Evolutionary conservation across 1,140 invertebrate species (phyloP).

Genomic region (Zaprionus camerounensis): DNA sequence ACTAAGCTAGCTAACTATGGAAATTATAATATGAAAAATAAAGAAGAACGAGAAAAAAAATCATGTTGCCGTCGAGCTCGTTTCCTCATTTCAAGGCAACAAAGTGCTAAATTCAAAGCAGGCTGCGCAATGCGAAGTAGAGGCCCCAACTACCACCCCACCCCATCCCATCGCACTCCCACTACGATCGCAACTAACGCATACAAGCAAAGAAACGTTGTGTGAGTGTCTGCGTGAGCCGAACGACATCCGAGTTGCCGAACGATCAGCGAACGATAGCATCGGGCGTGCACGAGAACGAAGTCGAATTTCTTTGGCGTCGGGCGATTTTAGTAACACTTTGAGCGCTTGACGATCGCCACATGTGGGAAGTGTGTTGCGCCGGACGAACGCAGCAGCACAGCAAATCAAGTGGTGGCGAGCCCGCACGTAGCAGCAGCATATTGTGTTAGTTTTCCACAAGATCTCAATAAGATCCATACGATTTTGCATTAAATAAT

Average conservation of each 20-base stretch:
- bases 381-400: conserved; percentile 79
- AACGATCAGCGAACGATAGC: conserved; percentile 21
- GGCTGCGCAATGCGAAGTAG: conserved; percentile 26
- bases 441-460: conserved; percentile 61
- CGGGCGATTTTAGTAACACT: conserved; percentile 82
- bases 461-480: background rate
- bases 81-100: conserved; percentile 82
- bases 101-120: conserved; percentile 73
- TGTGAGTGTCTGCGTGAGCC: conserved; percentile 38
- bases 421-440: conserved; percentile 41
- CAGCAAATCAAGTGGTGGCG: conserved; percentile 64
- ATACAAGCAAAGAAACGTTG: conserved; percentile 5
- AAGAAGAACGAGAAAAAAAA: conserved; percentile 25
- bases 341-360: conserved; percentile 84
- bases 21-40: conserved; percentile 55
- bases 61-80: conserved; percentile 47
- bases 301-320: conserved; percentile 71
- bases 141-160: too few species aligned
- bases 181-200: background rate
- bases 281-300: conserved; percentile 41
- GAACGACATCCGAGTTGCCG: conserved; percentile 35
- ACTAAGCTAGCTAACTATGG: conserved; percentile 50
- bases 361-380: conserved; percentile 84
- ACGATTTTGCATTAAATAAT: background rate
- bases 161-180: background rate